Evolutionary conservation across 1,140 invertebrate genomes (phyloP).

Genomic region (Aphis gossypii): DNA sequence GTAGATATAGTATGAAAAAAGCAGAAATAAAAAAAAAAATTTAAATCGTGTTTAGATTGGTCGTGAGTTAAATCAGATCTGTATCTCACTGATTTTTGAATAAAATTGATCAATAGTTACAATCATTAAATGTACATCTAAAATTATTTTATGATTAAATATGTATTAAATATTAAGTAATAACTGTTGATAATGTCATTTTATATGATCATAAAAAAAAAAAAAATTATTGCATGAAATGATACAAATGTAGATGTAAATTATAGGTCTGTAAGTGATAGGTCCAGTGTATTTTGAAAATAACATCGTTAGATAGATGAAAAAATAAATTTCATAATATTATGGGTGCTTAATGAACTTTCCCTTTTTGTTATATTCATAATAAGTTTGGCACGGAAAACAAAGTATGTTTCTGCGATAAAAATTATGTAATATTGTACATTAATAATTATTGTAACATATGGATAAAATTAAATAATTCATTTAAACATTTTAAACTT

Average conservation of each 20-base stretch:
- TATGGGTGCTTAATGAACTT: conserved; percentile 24
- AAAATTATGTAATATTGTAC: neutral
- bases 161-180: neutral
- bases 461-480: neutral
- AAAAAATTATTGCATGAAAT: neutral
- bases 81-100: neutral
- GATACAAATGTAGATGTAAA: neutral
- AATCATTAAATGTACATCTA: neutral
- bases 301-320: neutral
- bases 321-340: conserved; percentile 27
- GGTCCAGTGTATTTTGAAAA: neutral
- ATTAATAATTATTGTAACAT: neutral
- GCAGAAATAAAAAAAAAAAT: too few relatives aligned
- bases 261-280: neutral
- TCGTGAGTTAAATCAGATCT: neutral
- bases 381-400: neutral
- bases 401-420: neutral
- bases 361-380: conserved; percentile 18
- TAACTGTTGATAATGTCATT: neutral
- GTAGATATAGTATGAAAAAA: neutral
- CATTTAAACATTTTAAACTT: neutral
- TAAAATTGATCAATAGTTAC: neutral
- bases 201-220: neutral
- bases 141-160: neutral
- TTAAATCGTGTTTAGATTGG: neutral